Evolutionary conservation across 2,888 invertebrate species (phyloP), one percentile per base, ranked within the genome.

Genomic region (Hanleya hanleyi): DNA sequence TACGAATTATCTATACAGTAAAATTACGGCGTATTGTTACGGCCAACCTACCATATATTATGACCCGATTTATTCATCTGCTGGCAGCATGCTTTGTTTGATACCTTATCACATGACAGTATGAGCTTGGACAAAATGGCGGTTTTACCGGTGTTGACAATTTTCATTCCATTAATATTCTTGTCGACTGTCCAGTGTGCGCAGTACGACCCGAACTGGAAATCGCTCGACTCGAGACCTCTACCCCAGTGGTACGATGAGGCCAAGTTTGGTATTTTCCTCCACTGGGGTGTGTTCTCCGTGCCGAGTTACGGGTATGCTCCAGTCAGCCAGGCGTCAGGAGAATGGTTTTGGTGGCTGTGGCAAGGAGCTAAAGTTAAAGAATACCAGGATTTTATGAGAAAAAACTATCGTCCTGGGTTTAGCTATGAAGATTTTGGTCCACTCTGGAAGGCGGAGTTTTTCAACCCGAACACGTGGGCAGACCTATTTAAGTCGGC

Each of bases 341-440:
- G 81, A 9, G 97, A 97, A 92, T 98, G 97, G 98, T 97, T 97
- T 90, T 97, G 97, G 97, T 92, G 90, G 29, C 91, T 94, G 83
- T 97, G 96, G 97, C 92, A 93, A 70, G 84, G 80, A 6, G 72
- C 77, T 78, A 70, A 78, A 0, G 70, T 76, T 6, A 77, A 81
- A 4, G 84, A 79, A n/a, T 80, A 85, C 65, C 80, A 84, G 2
- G 78, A 84, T 18, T 98, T 95, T 87, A 96, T 98, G 95, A 90
- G 93, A 37, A 92, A 94, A 51, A 96, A 96, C 86, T 98, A 96
- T 89, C 94, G 94, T 67, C 96, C 96, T 1, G 93, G 92, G 67
- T 97, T 96, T 86, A 94, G 95, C 0, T 98, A 98, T 91, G 96
- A 97, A 87, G 96, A 98, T 72, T 98, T 98, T 91, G 98, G 95